Conservation (phyloP, 2,797 vertebrate species). For the Helarctos malayanus region DNA sequence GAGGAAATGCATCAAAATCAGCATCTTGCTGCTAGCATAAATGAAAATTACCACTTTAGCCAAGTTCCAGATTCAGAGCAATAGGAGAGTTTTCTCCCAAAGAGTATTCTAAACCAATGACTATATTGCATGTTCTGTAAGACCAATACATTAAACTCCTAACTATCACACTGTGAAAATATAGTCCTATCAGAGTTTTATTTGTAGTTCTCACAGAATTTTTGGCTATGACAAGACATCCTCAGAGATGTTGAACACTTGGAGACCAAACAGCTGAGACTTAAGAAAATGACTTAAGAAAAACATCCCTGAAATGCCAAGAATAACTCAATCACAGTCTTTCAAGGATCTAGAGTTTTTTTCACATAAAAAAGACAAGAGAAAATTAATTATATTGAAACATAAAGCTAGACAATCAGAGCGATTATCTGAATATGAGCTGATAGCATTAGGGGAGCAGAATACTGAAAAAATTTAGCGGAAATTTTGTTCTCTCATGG, state of each 20-base stretch:
- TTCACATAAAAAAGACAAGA: background rate
- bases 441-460: background rate
- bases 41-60: background rate
- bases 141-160: accelerated
- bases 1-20: background rate
- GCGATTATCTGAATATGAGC: background rate
- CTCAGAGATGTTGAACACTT: background rate
- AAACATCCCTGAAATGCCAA: background rate
- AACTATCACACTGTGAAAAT: background rate
- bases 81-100: background rate
- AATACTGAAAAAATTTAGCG: background rate
- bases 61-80: background rate
- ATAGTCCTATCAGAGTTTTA: background rate
- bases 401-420: background rate
- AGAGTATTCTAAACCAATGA: background rate
- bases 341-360: background rate
- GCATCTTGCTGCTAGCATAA: background rate
- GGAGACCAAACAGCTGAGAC: background rate
- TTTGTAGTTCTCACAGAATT: background rate
- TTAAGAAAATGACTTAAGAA: background rate
- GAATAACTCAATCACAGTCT: background rate
- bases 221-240: background rate
- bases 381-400: background rate
- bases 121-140: background rate
- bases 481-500: background rate